Evolutionary conservation across 2,888 invertebrate genomes (phyloP).

Genomic region (Athetis lepigone): DNA sequence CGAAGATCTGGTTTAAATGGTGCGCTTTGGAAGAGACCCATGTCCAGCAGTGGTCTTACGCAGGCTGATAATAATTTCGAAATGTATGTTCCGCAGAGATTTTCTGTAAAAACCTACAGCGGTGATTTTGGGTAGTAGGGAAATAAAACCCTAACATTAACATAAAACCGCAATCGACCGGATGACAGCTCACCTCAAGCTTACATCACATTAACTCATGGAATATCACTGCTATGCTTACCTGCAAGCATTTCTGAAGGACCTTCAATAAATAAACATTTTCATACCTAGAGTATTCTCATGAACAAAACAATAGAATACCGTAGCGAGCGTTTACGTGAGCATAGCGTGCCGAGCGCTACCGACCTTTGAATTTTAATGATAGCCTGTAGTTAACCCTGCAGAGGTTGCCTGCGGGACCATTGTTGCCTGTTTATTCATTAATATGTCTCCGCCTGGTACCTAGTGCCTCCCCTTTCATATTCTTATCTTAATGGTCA

Average conservation of each 20-base stretch:
- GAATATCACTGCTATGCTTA: neutral
- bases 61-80: too few relatives aligned
- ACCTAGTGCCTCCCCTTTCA: constrained; percentile 37
- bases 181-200: neutral
- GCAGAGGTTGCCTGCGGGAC: constrained; percentile 50
- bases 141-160: too few relatives aligned
- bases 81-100: neutral
- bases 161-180: neutral
- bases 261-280: constrained; percentile 33
- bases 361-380: constrained; percentile 82
- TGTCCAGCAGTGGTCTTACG: too few relatives aligned
- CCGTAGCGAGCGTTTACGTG: constrained; percentile 43
- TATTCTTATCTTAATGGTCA: constrained; percentile 40
- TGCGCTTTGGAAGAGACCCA: too few relatives aligned
- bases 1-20: too few relatives aligned
- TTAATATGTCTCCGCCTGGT: constrained; percentile 59
- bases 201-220: neutral
- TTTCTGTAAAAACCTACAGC: neutral
- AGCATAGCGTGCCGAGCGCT: constrained; percentile 72
- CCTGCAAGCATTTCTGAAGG: constrained; percentile 4
- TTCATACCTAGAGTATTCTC: constrained; percentile 17
- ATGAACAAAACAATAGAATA: constrained; percentile 53
- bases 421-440: constrained; percentile 55
- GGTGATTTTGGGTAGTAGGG: too few relatives aligned
- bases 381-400: constrained; percentile 48